These are phyloP conservation scores for Cherax quadricarinatus DNA, from an alignment of 1,140 invertebrate genomes.

Conservation along the genomic window DNA sequence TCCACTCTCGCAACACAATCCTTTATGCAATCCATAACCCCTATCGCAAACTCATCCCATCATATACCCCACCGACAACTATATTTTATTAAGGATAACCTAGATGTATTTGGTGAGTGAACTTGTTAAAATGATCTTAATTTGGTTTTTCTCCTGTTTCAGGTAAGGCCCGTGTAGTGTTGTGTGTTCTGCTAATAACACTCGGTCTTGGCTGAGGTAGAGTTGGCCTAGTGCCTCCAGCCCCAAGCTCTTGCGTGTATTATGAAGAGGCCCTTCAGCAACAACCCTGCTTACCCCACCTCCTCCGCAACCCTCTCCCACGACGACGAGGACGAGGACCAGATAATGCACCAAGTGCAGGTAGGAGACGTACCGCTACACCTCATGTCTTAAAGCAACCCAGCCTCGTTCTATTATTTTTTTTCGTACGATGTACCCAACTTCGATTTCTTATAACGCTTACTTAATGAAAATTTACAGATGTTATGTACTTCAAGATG, in stretches of 20 bases:
- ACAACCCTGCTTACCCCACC: constrained; percentile 28
- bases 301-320: constrained; percentile 20
- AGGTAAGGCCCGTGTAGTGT: constrained; percentile 46
- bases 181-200: neutral
- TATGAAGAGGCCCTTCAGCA: constrained; percentile 58
- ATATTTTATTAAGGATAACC: too few species aligned
- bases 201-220: neutral
- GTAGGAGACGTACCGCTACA: neutral
- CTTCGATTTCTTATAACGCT: too few species aligned
- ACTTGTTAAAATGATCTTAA: neutral
- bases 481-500: too few species aligned
- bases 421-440: too few species aligned
- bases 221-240: constrained; percentile 39
- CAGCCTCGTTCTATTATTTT: too few species aligned
- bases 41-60: too few species aligned
- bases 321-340: constrained; percentile 27
- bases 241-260: constrained; percentile 20
- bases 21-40: too few species aligned
- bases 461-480: too few species aligned
- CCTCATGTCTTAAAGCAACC: too few species aligned
- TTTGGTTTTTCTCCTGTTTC: constrained; percentile 5
- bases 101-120: too few species aligned
- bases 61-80: too few species aligned
- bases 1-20: too few species aligned
- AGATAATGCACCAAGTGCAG: constrained; percentile 42